A percentile compares a stretch with the other conserved stretches of the same genome.
These are phyloP conservation scores for Lepidocolaptes lacrymiger DNA, from an alignment of 2,797 vertebrate species.

Conservation along the genomic window DNA sequence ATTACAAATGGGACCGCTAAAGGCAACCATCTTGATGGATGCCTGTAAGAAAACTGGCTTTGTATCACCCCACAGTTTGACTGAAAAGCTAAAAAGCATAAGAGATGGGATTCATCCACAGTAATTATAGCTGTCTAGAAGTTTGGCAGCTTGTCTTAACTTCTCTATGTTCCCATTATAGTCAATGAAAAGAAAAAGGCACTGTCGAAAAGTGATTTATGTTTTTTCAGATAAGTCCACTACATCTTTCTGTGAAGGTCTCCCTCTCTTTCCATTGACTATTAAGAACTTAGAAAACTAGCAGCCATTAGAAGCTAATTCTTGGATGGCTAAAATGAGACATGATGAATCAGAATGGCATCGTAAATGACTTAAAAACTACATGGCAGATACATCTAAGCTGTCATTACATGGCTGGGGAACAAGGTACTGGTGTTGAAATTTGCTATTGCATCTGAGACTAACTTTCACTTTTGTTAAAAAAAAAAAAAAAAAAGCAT, in stretches of 20 bases:
- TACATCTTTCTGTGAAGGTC: not conserved
- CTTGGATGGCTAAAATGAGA: not conserved
- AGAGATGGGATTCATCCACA: constrained; percentile 1
- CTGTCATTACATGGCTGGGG: rapidly evolving
- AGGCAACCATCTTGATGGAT: constrained; percentile 25
- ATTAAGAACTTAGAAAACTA: not conserved
- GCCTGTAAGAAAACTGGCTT: not conserved
- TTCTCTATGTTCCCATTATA: not conserved
- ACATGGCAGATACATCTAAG: not conserved
- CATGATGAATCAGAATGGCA: not conserved
- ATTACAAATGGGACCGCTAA: constrained; percentile 54
- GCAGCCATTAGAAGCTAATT: not conserved
- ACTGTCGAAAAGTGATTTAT: not conserved
- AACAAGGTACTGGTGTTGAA: not conserved
- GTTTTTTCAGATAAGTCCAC: not conserved
- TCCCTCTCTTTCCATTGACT: not conserved
- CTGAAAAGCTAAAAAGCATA: constrained; percentile 7
- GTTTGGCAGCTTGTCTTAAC: constrained; percentile 24
- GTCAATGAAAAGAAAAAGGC: not conserved
- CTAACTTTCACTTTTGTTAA: not conserved
- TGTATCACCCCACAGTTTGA: not conserved
- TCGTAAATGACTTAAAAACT: not conserved
- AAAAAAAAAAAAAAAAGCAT: not conserved
- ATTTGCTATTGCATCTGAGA: not conserved
- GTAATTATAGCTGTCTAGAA: not conserved